Conservation (phyloP, 2,113 vertebrate species). For the Emydocephalus ijimae region DNA sequence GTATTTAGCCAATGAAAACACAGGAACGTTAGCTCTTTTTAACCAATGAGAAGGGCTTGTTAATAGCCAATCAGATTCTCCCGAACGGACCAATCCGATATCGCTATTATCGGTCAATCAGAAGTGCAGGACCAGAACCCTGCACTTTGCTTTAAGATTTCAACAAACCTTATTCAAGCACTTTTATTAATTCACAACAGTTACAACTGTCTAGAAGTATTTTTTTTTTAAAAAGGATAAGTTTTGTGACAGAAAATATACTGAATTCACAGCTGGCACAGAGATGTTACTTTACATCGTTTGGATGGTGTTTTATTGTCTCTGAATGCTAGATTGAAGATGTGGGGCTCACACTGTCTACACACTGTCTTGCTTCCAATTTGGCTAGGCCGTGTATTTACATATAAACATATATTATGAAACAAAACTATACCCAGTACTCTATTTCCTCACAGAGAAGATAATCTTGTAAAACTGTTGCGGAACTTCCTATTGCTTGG, state of each 20-base stretch:
- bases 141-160: no score
- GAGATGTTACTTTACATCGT: neutral
- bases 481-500: neutral
- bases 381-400: neutral
- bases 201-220: no score
- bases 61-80: no score
- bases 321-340: neutral
- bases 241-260: neutral
- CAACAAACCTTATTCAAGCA: no score
- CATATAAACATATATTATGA: neutral
- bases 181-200: no score
- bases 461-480: neutral
- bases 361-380: neutral
- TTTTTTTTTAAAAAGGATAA: neutral
- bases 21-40: no score
- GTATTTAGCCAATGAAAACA: no score
- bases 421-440: neutral
- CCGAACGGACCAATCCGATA: no score
- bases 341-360: neutral
- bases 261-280: neutral
- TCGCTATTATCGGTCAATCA: no score
- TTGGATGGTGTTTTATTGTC: neutral
- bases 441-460: neutral
- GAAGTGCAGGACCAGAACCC: no score
- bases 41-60: no score